Evolutionary conservation across 2,888 invertebrate genomes (phyloP).

Genomic region (Taphrorychus bicolor): DNA sequence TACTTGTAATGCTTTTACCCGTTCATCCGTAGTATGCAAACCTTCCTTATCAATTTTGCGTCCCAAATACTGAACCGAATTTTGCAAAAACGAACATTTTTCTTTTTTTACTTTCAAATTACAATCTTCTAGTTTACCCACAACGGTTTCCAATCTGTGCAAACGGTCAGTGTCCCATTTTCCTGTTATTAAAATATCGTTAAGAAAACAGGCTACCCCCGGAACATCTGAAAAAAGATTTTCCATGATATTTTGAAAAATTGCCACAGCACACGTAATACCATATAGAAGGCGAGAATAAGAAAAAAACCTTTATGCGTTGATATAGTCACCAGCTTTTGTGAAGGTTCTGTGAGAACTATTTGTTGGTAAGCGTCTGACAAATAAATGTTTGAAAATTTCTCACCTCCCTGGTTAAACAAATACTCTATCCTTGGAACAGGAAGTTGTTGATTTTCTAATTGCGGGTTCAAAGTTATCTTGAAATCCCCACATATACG

Average conservation of each 20-base stretch:
- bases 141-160: constrained; percentile 33
- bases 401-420: too few relatives aligned
- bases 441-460: too few relatives aligned
- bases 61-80: constrained; percentile 43
- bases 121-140: constrained; percentile 25
- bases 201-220: constrained; percentile 28
- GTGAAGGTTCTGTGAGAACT: constrained; percentile 29
- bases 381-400: too few relatives aligned
- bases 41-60: constrained; percentile 43
- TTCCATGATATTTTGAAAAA: constrained; percentile 51
- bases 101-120: constrained; percentile 37
- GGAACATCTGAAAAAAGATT: constrained; percentile 43
- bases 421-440: too few relatives aligned
- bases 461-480: too few relatives aligned
- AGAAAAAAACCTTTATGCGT: constrained; percentile 47
- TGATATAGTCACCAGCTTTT: constrained; percentile 42
- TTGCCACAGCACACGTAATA: constrained; percentile 48
- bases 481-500: too few relatives aligned
- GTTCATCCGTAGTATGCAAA: constrained; percentile 40
- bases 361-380: constrained; percentile 38
- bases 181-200: constrained; percentile 28
- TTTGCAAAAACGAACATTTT: constrained; percentile 46
- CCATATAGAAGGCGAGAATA: constrained; percentile 48
- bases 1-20: constrained; percentile 41
- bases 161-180: constrained; percentile 23